Evolutionary conservation across 2,797 vertebrate genomes (phyloP), one percentile per base, ranked within the genome.

Genomic region (Sternarchorhynchus goeldii): DNA sequence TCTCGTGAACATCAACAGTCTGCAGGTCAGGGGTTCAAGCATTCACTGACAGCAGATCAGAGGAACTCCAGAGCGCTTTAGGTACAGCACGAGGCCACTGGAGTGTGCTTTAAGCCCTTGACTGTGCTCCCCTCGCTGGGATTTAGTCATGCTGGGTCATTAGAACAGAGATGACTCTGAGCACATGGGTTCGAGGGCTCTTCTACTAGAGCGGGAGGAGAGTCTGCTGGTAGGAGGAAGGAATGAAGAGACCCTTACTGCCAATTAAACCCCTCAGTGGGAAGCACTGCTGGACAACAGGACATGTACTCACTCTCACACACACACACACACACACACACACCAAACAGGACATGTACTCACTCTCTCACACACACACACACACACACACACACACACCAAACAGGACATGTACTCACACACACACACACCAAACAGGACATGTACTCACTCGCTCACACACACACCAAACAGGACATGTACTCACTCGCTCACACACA

Each of bases 211-310:
- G 85, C 80, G 81, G 76, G 75, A 65, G 41, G 71, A 71, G 59
- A 73, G 72, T 41, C 63, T 76, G 70, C 69, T 68, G 77, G 73
- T 39, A 41, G 71, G 32, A 63, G 63, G 70, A 72, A 80, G 59
- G 81, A 72, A 78, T 88, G 85, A 86, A 90, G 75, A 73, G 83
- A 81, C 83, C 85, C 84, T 84, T 75, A 82, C 81, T 73, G 77
- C 76, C 87, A 89, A 86, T 89, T 87, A 87, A 78, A 86, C 82
- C 84, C 83, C 74, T 83, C 62, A 65, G 77, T 81, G 82, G 77
- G 83, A 82, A 86, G 69, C 71, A 80, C 83, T 81, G 73, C 72
- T 81, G 78, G 82, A 59, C 82, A 57, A 25, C 72, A 41, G 67
- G 57, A 72, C 77, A 73, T 55, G 31, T 77, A 55, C 58, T 32